phyloP scores from a whole-genome alignment of 2,113 vertebrate species.

The Brachypteracias leptosomus region DNA sequence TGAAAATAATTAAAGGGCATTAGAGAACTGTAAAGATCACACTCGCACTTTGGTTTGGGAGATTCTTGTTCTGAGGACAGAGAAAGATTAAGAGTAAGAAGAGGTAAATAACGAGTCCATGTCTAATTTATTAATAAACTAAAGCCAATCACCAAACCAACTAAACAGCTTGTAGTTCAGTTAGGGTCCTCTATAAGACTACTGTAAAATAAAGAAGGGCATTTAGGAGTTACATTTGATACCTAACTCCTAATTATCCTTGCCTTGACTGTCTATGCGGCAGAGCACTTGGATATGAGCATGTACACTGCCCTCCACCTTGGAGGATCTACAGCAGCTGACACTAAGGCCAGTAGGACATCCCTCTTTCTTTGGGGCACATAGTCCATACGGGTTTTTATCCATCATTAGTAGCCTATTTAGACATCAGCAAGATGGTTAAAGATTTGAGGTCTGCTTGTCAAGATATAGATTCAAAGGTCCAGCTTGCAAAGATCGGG shows the following conservation, averaged over 20 bases:
- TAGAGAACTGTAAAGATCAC: background rate
- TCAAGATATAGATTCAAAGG: background rate
- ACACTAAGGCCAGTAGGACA: background rate
- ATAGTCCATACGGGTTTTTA: rapidly evolving
- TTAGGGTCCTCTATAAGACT: background rate
- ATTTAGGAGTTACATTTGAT: background rate
- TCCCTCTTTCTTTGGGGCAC: background rate
- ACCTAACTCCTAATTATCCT: background rate
- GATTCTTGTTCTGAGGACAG: background rate
- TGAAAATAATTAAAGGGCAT: background rate
- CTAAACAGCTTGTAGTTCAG: background rate
- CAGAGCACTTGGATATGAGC: background rate
- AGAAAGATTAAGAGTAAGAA: background rate
- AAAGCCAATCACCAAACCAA: background rate
- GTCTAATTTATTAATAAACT: background rate
- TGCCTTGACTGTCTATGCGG: background rate
- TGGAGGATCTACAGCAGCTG: background rate
- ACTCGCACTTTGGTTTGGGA: background rate
- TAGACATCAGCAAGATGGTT: background rate
- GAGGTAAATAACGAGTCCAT: background rate
- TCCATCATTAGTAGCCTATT: background rate
- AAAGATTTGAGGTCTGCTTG: background rate
- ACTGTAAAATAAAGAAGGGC: background rate
- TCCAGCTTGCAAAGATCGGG: background rate
- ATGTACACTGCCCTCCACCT: background rate